Percentiles rank a stretch among this genome's conserved stretches.
Conservation (phyloP, 2,888 invertebrate species). For the Panzeria rudis region DNA sequence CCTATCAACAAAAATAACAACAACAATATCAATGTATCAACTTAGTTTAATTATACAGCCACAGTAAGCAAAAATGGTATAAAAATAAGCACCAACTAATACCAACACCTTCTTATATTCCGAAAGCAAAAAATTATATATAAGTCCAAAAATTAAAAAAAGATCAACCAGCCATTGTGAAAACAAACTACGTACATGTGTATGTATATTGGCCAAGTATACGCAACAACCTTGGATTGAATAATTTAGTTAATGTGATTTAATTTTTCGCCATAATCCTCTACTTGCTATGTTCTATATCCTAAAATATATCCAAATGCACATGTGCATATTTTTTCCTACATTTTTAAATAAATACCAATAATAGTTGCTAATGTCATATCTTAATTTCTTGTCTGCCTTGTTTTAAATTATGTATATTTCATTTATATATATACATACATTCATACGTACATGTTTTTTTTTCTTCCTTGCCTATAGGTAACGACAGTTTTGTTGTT, state of each 20-base stretch:
- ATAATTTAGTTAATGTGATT: slow-evolving; percentile 49
- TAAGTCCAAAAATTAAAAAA: slow-evolving; percentile 46
- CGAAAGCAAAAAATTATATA: slow-evolving; percentile 55
- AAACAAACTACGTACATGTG: slow-evolving; percentile 31
- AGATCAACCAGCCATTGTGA: slow-evolving; percentile 52
- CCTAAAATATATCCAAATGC: background rate
- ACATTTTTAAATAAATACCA: background rate
- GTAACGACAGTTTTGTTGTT: slow-evolving; percentile 8
- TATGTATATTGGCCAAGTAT: slow-evolving; percentile 66
- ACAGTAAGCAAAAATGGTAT: slow-evolving; percentile 70
- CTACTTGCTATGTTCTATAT: background rate
- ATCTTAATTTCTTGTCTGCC: background rate
- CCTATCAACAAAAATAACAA: slow-evolving; percentile 63
- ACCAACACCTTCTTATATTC: slow-evolving; percentile 58
- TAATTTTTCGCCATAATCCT: slow-evolving; percentile 9
- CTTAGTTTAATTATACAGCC: slow-evolving; percentile 52
- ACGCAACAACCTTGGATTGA: slow-evolving; percentile 69
- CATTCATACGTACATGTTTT: slow-evolving; percentile 15
- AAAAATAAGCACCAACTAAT: slow-evolving; percentile 68
- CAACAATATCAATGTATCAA: slow-evolving; percentile 46
- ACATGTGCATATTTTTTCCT: background rate
- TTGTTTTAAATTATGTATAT: slow-evolving; percentile 15
- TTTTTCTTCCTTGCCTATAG: slow-evolving; percentile 22
- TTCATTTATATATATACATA: background rate
- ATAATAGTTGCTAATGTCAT: background rate